Evolutionary conservation across 2,113 vertebrate genomes (phyloP).

Genomic region (Osmerus mordax): DNA sequence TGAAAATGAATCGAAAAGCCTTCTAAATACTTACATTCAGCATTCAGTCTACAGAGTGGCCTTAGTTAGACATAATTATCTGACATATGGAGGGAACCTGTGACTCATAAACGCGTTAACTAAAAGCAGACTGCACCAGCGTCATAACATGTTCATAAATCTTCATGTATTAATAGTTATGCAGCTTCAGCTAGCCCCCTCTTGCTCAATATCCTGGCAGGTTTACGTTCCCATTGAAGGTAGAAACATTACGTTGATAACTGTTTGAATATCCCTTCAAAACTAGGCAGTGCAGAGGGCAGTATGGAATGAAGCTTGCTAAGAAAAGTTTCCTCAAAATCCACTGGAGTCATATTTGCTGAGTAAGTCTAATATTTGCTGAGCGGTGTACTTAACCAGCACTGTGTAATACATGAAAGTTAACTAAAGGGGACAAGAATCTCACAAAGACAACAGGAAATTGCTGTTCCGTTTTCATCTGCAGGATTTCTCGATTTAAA

Average conservation of each 20-base stretch:
- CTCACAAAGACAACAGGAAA: slow-evolving; percentile 65
- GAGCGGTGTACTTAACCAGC: slow-evolving; percentile 38
- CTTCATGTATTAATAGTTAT: slow-evolving; percentile 19
- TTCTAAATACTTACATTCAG: no score
- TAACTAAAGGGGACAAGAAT: slow-evolving; percentile 30
- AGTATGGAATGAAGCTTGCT: background rate
- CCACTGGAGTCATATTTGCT: slow-evolving; percentile 24
- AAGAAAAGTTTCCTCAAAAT: slow-evolving; percentile 10
- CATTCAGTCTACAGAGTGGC: background rate
- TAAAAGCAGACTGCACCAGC: slow-evolving; percentile 11
- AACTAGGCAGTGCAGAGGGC: slow-evolving; percentile 12
- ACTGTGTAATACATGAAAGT: slow-evolving; percentile 44
- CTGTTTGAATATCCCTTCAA: slow-evolving; percentile 17
- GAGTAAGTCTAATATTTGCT: slow-evolving; percentile 23
- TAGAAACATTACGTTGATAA: slow-evolving; percentile 9
- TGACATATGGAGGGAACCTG: background rate
- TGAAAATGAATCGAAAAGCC: no score
- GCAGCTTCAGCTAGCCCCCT: background rate
- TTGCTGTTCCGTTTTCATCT: slow-evolving; percentile 53
- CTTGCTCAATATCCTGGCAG: background rate
- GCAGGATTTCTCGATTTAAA: slow-evolving; percentile 45
- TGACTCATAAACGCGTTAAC: background rate
- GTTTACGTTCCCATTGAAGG: background rate
- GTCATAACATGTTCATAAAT: slow-evolving; percentile 5
- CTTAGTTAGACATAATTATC: no score